Evolutionary conservation across 2,797 vertebrate species (phyloP), one percentile per base, ranked within the genome.

Genomic region (Sparidentex hasta): DNA sequence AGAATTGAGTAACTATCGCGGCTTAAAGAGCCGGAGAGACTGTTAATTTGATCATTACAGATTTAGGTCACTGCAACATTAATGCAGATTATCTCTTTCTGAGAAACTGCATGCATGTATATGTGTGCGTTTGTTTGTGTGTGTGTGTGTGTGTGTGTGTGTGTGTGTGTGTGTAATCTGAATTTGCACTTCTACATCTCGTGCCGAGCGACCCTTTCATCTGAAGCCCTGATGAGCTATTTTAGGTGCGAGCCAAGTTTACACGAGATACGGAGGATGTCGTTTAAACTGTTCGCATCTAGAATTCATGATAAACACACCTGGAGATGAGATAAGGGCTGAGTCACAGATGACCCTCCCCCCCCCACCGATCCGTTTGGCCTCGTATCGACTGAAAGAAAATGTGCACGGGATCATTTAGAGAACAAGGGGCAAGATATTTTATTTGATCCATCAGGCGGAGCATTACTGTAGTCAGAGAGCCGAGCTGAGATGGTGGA

Each of bases 401-500:
- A 87, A 83, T 54, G 21, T 59, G 57, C 52, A 74, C 43, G 57
- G 77, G 76, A 85, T 82, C 78, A 79, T 84, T 77, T 55, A 13
- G 58, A 74, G 68, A 79, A 81, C 68, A 77, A 14, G 57, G 70
- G 66, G 51, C 55, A 67, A 46, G 38, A 66, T 76, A 67, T 88
- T 87, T 75, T 76, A 88, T 78, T 64, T 68, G 51, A 71, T 88
- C 74, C 77, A 84, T 70, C 84, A 83, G 79, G 79, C 65, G 54
- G 65, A 86, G 71, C 87, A 82, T 84, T 83, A 76, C 69, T 88
- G 59, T 74, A 76, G 71, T 54, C 43, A 23, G 85, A 74, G 50
- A 85, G 87, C 85, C 65, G 75, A 76, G 87, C 79, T 81, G 71
- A 82, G 89, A 92, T 81, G 80, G 76, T 74, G 83, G 83, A 86